Evolutionary conservation across 2,797 vertebrate species (phyloP).

Genomic region (Falco peregrinus): DNA sequence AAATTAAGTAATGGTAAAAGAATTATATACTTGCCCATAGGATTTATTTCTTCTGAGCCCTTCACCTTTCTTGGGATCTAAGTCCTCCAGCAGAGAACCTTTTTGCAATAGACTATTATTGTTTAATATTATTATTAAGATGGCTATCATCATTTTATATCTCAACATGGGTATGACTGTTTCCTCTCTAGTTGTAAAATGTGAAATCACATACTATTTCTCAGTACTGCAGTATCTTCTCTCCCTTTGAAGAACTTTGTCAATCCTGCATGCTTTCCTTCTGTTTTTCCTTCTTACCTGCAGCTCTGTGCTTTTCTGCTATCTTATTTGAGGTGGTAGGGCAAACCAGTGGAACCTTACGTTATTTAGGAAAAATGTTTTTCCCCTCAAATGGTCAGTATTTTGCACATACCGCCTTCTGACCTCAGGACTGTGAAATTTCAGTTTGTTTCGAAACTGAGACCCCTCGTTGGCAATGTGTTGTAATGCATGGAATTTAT

Average conservation of each 20-base stretch:
- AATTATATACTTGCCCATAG: not conserved
- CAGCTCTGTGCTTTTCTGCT: not conserved
- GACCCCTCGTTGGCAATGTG: not conserved
- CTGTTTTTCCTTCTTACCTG: not conserved
- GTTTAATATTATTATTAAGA: constrained; percentile 4
- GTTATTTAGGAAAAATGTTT: not conserved
- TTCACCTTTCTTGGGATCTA: not conserved
- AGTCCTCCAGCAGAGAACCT: constrained; percentile 8
- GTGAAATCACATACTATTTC: not conserved
- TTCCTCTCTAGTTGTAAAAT: not conserved
- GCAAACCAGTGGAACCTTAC: not conserved
- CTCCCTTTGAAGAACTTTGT: not conserved
- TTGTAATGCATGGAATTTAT: constrained; percentile 55
- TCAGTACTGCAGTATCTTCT: not conserved
- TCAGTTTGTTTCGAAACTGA: constrained; percentile 41
- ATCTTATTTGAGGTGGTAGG: not conserved
- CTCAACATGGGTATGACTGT: not conserved
- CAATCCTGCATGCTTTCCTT: constrained; percentile 28
- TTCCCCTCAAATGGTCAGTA: not conserved
- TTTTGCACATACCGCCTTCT: not conserved
- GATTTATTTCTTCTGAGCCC: constrained; percentile 31
- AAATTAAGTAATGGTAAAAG: constrained; percentile 30
- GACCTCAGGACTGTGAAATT: not conserved
- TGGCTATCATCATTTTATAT: not conserved
- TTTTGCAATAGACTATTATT: not conserved